Conservation (phyloP, 1,140 invertebrate species). For the Nebria ingens region DNA sequence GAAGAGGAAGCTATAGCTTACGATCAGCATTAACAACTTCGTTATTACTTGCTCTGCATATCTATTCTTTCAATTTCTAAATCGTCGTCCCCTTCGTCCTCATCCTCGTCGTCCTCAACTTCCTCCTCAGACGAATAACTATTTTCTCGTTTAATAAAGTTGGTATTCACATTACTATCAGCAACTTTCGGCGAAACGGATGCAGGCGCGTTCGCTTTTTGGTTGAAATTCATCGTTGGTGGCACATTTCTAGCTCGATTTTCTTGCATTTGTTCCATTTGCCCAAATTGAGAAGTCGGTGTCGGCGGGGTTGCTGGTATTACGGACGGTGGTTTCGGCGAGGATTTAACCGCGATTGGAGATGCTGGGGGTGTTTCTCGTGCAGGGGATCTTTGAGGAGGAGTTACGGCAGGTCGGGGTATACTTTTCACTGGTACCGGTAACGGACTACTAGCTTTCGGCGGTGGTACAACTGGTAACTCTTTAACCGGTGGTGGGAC, state of each 20-base stretch:
- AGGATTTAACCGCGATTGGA: background rate
- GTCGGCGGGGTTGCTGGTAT: background rate
- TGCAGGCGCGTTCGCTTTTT: background rate
- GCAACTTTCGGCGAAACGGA: background rate
- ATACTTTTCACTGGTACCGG: background rate
- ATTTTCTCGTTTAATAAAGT: conserved; percentile 4
- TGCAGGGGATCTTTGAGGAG: background rate
- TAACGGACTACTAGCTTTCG: background rate
- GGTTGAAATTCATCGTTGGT: background rate
- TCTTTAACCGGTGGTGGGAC: background rate
- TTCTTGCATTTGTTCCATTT: conserved; percentile 4
- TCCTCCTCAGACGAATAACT: conserved; percentile 2
- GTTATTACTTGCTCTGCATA: background rate
- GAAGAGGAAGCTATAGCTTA: too few species aligned
- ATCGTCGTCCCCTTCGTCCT: background rate
- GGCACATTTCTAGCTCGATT: background rate
- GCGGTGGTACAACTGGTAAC: background rate
- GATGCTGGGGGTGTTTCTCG: background rate
- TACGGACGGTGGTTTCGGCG: background rate
- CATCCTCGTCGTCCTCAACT: background rate
- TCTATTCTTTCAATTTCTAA: conserved; percentile 4
- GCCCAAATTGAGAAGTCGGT: background rate
- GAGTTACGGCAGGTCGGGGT: background rate
- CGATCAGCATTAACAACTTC: too few species aligned
- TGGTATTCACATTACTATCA: background rate